These are phyloP conservation scores for Drosophila algonquin DNA, from an alignment of 2,888 invertebrate genomes.

Conservation along the genomic window DNA sequence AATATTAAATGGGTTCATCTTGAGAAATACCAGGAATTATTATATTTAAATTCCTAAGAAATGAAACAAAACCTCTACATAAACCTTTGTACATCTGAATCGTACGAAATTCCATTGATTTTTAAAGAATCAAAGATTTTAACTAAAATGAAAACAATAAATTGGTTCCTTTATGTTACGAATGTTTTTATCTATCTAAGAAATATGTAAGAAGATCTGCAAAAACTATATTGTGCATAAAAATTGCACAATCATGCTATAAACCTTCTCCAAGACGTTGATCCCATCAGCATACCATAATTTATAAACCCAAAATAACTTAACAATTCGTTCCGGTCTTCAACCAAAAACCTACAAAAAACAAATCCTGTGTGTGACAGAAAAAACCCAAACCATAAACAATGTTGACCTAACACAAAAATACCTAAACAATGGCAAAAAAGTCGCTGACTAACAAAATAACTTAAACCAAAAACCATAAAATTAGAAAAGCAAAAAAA, in stretches of 20 bases:
- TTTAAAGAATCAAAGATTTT: too few relatives aligned
- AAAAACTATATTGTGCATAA: too few relatives aligned
- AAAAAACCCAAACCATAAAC: constrained; percentile 54
- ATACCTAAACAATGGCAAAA: constrained; percentile 21
- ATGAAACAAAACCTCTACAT: too few relatives aligned
- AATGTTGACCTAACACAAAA: constrained; percentile 53
- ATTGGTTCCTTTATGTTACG: too few relatives aligned
- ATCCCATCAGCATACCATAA: constrained; percentile 5
- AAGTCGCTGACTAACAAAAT: constrained; percentile 19
- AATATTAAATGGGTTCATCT: too few relatives aligned
- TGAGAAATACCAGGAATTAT: too few relatives aligned
- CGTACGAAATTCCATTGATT: too few relatives aligned
- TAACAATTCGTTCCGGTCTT: constrained; percentile 20
- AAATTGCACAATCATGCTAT: background rate
- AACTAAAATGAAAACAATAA: too few relatives aligned
- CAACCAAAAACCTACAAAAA: constrained; percentile 28
- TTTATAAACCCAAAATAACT: constrained; percentile 10
- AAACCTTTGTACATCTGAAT: too few relatives aligned
- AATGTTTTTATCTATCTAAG: too few relatives aligned
- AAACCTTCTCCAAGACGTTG: background rate
- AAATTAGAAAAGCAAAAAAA: constrained; percentile 33
- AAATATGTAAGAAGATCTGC: too few relatives aligned
- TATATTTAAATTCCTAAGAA: too few relatives aligned
- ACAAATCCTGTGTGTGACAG: constrained; percentile 16
- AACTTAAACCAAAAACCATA: constrained; percentile 26